Conservation (phyloP, 2,888 invertebrate genomes). For the Prenolepis imparis region DNA sequence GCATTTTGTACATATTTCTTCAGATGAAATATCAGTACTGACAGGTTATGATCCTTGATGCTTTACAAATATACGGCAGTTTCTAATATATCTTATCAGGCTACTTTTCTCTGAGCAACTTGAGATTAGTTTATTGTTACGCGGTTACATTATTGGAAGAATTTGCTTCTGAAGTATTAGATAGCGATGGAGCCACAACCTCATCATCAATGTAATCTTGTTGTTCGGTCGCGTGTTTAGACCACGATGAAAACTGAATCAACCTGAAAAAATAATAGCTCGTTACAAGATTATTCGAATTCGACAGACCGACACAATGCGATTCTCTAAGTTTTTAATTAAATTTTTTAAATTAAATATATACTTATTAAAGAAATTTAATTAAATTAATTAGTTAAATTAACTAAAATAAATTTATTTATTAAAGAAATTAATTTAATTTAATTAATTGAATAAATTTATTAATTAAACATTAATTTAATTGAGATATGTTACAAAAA, state of each 20-base stretch:
- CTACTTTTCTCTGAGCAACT: neutral
- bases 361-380: too few relatives aligned
- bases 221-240: constrained; percentile 12
- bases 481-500: neutral
- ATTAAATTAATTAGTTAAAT: too few relatives aligned
- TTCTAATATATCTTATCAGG: neutral
- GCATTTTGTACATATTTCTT: neutral
- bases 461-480: neutral
- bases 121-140: neutral
- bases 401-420: too few relatives aligned
- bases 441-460: too few relatives aligned
- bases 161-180: neutral
- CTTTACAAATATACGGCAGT: neutral
- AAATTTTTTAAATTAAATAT: too few relatives aligned
- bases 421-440: too few relatives aligned
- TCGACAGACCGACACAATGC: neutral
- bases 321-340: neutral
- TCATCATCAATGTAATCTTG: constrained; percentile 6
- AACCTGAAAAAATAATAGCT: constrained; percentile 16
- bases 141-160: neutral
- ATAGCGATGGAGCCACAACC: neutral
- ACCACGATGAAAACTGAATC: constrained; percentile 45
- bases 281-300: neutral
- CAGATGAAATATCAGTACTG: neutral
- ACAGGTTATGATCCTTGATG: neutral